Base-by-base conservation (phyloP, 1,140 invertebrate genomes). In the Drosophila varians region DNA sequence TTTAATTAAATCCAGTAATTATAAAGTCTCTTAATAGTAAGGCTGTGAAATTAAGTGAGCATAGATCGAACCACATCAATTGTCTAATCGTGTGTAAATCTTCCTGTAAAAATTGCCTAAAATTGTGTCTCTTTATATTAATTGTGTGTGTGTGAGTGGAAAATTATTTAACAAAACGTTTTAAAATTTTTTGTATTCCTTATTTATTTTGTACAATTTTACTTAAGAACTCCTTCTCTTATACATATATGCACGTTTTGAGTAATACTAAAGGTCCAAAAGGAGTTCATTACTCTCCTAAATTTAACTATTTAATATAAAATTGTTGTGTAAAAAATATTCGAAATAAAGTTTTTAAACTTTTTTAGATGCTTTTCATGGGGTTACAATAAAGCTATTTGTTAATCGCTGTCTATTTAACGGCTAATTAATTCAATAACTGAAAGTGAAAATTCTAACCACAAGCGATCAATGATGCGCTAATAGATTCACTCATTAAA, bases 31-130 rank as follows among this genome's bases (percentile, higher is more conserved):
- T 70, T 75, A 64, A 38, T 60, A 60, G 40, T 86, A 86, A 70
- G 80, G 80, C 80, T 86, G 80, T 86, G 70, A 73, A 73, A 64
- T 73, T 54, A 64, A 75, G 57, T 71, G 72, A 80, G 45, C 74
- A 56, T 51, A 34, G 43, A 55, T 69, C 65, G 60, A 83, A 66
- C 43, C 60, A 60, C 34, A 61, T 34, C 16, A 61, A 55, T 62
- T 51, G 46, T 68, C 62, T 65, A 66, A 65, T 53, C 16, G 26
- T 57, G 4, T 77, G 18, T 72, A 56, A 72, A 77, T 48, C 14
- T 58, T 42, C 40, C 43, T 60, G 28, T 38, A 51, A 47, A 71
- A 54, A 49, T 66, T 51, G 11, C 18, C 34, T 70, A 47, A 46
- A 43, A 45, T 45, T 45, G 11, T 53, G 19, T 69, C 28, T 25